Percentiles rank a stretch among this genome's conserved stretches.
Conservation (phyloP, 2,888 invertebrate species). For the Athalia circularis region DNA sequence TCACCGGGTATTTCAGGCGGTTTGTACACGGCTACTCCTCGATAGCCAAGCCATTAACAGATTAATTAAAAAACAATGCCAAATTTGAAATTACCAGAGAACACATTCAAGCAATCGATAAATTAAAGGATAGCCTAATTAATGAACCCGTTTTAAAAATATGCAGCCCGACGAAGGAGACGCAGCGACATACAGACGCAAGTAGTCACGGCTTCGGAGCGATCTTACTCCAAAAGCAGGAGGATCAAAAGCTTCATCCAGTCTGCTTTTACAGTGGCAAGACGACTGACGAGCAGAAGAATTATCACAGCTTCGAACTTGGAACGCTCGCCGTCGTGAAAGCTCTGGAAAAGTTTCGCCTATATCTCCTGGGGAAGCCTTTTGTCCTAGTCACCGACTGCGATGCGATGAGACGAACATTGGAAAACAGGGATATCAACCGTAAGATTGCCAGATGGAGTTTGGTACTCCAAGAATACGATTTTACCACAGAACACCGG, state of each 20-base stretch:
- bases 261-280: conserved; percentile 57
- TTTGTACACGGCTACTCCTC: conserved; percentile 52
- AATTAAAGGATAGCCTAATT: conserved; percentile 45
- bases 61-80: conserved; percentile 48
- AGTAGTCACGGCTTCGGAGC: conserved; percentile 52
- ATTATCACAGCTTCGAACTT: conserved; percentile 60
- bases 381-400: conserved; percentile 64
- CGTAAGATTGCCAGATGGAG: conserved; percentile 28
- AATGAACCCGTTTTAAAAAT: conserved; percentile 49
- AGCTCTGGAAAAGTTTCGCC: conserved; percentile 58
- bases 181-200: conserved; percentile 56
- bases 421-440: neutral
- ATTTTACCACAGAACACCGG: too few species aligned
- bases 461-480: too few species aligned
- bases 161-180: conserved; percentile 51
- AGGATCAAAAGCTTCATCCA: conserved; percentile 45
- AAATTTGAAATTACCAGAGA: conserved; percentile 48
- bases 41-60: conserved; percentile 52
- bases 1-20: conserved; percentile 53
- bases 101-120: conserved; percentile 47
- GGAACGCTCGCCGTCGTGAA: conserved; percentile 61
- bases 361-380: conserved; percentile 57
- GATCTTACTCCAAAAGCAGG: conserved; percentile 53
- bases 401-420: conserved; percentile 40
- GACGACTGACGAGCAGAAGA: conserved; percentile 55